Evolutionary conservation across 2,888 invertebrate species (phyloP), one percentile per base, ranked within the genome.

Genomic region (Abscondita cerata): DNA sequence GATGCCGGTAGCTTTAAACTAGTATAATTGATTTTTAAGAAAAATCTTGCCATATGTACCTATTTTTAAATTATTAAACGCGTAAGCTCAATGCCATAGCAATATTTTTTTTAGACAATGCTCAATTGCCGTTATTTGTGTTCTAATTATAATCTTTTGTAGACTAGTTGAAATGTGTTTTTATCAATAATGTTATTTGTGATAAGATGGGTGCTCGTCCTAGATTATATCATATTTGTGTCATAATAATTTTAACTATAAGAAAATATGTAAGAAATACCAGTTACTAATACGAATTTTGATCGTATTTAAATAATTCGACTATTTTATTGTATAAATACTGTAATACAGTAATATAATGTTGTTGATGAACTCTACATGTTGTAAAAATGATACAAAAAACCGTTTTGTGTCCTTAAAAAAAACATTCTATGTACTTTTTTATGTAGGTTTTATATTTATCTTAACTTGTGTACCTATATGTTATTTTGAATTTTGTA

Each of bases 171-270:
- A 62, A 60, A 60, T 58, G 59, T 52, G 16, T 54, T 56, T n/a
- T 64, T 64, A 64, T 60, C 57, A 67, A 64, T 67, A 65, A 67
- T 67, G 62, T 62, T 64, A 56, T 60, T 64, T 67, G 66, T 67
- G 67, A 67, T 67, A 67, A 64, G 59, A 64, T 67, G 38, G 67
- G 67, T 67, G 67, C 67, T 67, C 67, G 64, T 64, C 52, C 25
- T 59, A 63, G 59, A 55, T 58, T 52, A 58, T 62, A 62, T 59
- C 63, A 59, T 59, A 18, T 51, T 46, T 44, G 62, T 62, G 62
- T 63, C 63, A 59, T 63, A 58, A 62, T 48, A 40, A 46, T 47
- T 57, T n/a, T 36, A 48, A 52, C 19, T 54, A 48, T 38, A 40
- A 40, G 34, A 52, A 15, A 8, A 33, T 36, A 50, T 47, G 19